Conservation (phyloP, 2,797 vertebrate species). For the Eupleurogrammus muticus region DNA sequence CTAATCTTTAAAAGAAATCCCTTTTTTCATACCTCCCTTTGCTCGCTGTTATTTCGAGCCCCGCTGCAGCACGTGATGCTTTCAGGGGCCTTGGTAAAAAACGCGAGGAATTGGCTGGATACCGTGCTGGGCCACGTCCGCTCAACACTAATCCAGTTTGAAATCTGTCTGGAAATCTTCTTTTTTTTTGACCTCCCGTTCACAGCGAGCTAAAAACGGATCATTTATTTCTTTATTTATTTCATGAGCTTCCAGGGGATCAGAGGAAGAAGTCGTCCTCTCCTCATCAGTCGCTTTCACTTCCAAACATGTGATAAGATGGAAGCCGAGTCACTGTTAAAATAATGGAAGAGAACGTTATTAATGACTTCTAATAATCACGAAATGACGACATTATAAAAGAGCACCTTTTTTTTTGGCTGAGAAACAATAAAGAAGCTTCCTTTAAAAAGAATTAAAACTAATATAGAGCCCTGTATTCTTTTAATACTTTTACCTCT, state of each 20-base stretch:
- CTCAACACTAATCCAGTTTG: neutral
- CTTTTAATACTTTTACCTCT: no score
- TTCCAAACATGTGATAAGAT: no score
- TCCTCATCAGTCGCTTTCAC: neutral
- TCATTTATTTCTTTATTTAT: no score
- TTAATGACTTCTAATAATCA: no score
- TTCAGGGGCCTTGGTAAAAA: no score
- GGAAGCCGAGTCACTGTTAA: neutral
- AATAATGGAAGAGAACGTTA: neutral
- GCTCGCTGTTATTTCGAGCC: no score
- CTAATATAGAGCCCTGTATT: no score
- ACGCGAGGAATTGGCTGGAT: neutral
- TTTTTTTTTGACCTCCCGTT: neutral
- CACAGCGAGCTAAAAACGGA: neutral
- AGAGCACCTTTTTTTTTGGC: no score
- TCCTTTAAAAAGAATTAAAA: no score
- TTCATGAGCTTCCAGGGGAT: neutral
- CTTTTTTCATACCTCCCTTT: constrained; percentile 28
- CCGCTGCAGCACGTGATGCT: no score
- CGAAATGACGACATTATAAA: no score
- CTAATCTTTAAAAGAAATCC: constrained; percentile 66
- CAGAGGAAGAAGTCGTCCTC: neutral
- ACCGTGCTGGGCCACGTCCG: neutral
- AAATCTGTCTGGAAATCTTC: neutral
- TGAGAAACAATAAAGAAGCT: no score